Evolutionary conservation across 2,797 vertebrate genomes (phyloP).

Genomic region (Hemibagrus guttatus): DNA sequence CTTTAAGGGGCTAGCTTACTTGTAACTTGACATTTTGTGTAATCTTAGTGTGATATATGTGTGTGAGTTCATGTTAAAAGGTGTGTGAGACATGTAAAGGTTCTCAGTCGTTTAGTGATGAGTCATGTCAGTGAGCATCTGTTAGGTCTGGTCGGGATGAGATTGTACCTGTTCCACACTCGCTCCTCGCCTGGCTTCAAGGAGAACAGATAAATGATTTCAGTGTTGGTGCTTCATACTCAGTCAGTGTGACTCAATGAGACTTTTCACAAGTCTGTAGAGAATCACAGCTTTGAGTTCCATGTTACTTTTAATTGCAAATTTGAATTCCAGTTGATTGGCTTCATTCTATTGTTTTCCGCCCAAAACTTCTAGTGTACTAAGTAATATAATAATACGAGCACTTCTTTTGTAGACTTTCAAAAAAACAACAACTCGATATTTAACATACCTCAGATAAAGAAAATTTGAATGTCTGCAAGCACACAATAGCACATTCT

Average conservation of each 20-base stretch:
- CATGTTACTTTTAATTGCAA: neutral
- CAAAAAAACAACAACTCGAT: neutral
- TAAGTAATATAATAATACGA: neutral
- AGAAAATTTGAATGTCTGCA: constrained; percentile 34
- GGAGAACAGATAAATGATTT: constrained; percentile 39
- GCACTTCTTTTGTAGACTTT: neutral
- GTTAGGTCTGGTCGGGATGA: constrained; percentile 45
- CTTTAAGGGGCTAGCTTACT: neutral
- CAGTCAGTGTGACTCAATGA: constrained; percentile 33
- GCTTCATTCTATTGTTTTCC: neutral
- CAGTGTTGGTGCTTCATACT: constrained; percentile 24
- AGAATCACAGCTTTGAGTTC: constrained; percentile 5
- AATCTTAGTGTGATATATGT: constrained; percentile 26
- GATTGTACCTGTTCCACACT: constrained; percentile 49
- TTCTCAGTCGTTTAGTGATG: constrained; percentile 50
- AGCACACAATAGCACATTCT: constrained; percentile 27
- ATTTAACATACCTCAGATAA: neutral
- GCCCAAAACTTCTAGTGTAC: neutral
- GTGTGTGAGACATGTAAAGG: constrained; percentile 50
- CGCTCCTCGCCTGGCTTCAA: constrained; percentile 24
- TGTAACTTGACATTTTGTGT: constrained; percentile 9
- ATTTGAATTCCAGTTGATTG: neutral
- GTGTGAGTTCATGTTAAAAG: constrained; percentile 22
- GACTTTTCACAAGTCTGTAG: neutral
- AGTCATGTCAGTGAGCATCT: constrained; percentile 49